These are phyloP conservation scores for Drosophila suboccidentalis DNA, from an alignment of 2,888 invertebrate genomes.

Conservation along the genomic window DNA sequence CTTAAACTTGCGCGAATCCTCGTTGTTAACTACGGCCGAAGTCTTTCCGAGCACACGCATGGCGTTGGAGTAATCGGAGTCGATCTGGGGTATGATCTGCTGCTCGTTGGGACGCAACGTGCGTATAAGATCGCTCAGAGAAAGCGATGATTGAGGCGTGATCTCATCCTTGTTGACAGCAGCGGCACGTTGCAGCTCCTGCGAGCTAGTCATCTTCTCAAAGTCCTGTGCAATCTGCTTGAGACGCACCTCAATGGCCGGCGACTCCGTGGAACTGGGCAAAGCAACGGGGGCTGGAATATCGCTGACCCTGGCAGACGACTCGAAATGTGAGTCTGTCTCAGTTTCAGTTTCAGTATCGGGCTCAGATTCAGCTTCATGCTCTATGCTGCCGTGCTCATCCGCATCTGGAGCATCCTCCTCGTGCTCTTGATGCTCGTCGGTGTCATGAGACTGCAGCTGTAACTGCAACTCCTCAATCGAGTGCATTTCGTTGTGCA, in stretches of 20 bases:
- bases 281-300: conserved; percentile 21
- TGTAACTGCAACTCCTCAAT: conserved; percentile 74
- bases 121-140: conserved; percentile 85
- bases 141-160: conserved; percentile 84
- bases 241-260: conserved; percentile 84
- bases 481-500: conserved; percentile 74
- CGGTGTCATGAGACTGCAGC: conserved; percentile 56
- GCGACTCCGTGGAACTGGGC: conserved; percentile 74
- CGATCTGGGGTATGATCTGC: conserved; percentile 85
- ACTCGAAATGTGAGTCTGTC: conserved; percentile 44
- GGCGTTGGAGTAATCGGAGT: conserved; percentile 85
- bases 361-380: conserved; percentile 38
- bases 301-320: conserved; percentile 38
- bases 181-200: conserved; percentile 61
- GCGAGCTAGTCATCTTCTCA: conserved; percentile 82
- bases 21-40: conserved; percentile 70
- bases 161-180: conserved; percentile 79
- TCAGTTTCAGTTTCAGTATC: conserved; percentile 45
- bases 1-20: conserved; percentile 66
- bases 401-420: conserved; percentile 47
- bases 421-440: conserved; percentile 55
- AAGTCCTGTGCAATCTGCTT: conserved; percentile 85
- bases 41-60: conserved; percentile 85
- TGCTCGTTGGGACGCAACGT: conserved; percentile 85
- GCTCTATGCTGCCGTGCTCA: conserved; percentile 49